Base-by-base conservation (phyloP, 1,140 invertebrate species). In the Meteorus sp. region DNA sequence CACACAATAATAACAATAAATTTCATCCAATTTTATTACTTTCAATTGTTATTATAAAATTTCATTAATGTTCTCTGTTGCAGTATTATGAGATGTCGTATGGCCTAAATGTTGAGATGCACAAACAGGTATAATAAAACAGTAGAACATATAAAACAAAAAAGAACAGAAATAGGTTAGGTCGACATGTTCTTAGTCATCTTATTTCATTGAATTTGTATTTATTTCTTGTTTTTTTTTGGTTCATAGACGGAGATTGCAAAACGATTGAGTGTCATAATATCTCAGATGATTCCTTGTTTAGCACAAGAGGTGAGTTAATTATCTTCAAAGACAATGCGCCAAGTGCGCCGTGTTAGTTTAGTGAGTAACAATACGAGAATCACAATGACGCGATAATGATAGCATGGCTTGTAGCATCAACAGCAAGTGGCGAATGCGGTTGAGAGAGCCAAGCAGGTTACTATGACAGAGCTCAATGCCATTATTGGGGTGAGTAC, bases 341-440 rank as follows among this genome's bases (percentile, higher is more conserved):
- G 48, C 41, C 57, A n/a, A 29, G 43, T 53, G 48, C 51, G 63
- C 66, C 64, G 67, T 58, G 66, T 74, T 64, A 33, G 9, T 66
- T 66, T 63, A 62, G 60, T 55, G 52, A 64, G n/a, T 68, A 60
- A 66, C 58, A 65, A 70, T 66, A 69, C 58, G 68, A 66, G 63
- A 74, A 74, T 67, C 68, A 76, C 71, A 68, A 78, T 73, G 69
- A 77, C 72, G 72, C 74, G 76, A 78, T 79, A 79, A 79, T 77
- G 70, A 76, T 77, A 79, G 76, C 74, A 72, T 77, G 74, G 73
- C 66, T 79, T 79, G 68, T 74, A 78, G 85, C 94, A 97, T 76
- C 94, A 97, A 78, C 92, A 94, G 77, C 92, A 95, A 83, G 94
- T 97, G 54, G 92, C 94, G 9, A 88, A 90, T 60, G 94, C 95